phyloP scores from a whole-genome alignment of 1,140 invertebrate genomes.

The Drosophila seguyi region DNA sequence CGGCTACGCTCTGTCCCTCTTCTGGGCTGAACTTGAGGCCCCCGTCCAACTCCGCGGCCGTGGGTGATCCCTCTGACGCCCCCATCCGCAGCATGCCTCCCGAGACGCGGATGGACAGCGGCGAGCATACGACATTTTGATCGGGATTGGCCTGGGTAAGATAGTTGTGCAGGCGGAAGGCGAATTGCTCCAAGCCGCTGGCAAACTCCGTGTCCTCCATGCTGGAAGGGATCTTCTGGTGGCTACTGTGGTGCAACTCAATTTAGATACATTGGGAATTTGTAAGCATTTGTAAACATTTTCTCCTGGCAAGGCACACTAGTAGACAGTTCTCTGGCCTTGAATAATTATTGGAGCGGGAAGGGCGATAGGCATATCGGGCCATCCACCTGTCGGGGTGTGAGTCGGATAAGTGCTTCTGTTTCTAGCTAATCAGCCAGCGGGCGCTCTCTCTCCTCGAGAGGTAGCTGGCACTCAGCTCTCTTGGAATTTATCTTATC shows the following conservation, averaged over 20 bases:
- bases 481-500: conserved; percentile 51
- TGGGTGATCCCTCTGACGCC: conserved; percentile 85
- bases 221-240: neutral
- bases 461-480: neutral
- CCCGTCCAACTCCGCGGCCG: conserved; percentile 85
- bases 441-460: neutral
- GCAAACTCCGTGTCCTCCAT: conserved; percentile 26
- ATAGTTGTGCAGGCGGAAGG: conserved; percentile 32
- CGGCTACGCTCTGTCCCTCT: conserved; percentile 33
- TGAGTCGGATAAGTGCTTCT: neutral
- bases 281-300: neutral
- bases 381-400: neutral
- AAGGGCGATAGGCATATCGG: conserved; percentile 11
- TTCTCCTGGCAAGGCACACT: neutral
- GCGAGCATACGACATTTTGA: conserved; percentile 85
- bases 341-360: neutral
- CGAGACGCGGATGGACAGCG: conserved; percentile 84
- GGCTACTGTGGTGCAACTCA: neutral
- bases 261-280: neutral
- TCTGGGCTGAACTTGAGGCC: conserved; percentile 77
- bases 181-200: conserved; percentile 44
- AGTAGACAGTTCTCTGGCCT: neutral
- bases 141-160: conserved; percentile 25
- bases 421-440: conserved; percentile 11
- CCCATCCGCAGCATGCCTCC: conserved; percentile 86